These are phyloP conservation scores for Onychomys torridus DNA, from an alignment of 2,797 vertebrate species.

Conservation along the genomic window DNA sequence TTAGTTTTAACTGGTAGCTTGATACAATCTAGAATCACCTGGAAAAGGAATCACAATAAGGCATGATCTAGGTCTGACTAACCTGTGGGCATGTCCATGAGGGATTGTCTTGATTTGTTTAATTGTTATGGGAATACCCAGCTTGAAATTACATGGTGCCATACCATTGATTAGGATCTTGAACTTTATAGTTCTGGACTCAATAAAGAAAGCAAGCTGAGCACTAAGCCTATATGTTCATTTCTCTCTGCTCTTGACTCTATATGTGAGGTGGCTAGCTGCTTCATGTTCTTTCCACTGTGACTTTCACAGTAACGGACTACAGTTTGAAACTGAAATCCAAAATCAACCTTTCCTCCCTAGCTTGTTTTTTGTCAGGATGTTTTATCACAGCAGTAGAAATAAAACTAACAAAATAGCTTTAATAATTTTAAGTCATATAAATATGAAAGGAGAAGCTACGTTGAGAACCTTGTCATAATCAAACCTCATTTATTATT, in stretches of 20 bases:
- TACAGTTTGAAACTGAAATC: not conserved
- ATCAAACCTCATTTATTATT: not conserved
- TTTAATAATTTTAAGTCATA: not conserved
- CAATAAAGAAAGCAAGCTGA: not conserved
- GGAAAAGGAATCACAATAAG: not conserved
- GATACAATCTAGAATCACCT: too few relatives aligned
- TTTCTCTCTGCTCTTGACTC: not conserved
- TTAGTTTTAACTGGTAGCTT: not conserved
- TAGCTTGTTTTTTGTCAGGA: not conserved
- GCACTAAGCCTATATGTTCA: too few relatives aligned
- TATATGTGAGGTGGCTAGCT: too few relatives aligned
- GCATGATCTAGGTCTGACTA: not conserved
- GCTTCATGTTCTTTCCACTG: not conserved
- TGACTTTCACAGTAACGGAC: too few relatives aligned
- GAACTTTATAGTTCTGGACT: not conserved
- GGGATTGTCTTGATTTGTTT: not conserved
- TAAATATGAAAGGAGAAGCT: not conserved
- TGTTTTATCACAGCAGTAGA: not conserved
- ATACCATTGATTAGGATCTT: not conserved
- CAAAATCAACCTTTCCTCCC: not conserved
- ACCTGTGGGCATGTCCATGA: not conserved
- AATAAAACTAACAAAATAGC: not conserved
- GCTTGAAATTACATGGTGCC: not conserved
- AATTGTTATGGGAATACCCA: not conserved
- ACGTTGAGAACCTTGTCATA: not conserved